phyloP scores from a whole-genome alignment of 2,888 invertebrate genomes.

The Lacanobia wlatinum region DNA sequence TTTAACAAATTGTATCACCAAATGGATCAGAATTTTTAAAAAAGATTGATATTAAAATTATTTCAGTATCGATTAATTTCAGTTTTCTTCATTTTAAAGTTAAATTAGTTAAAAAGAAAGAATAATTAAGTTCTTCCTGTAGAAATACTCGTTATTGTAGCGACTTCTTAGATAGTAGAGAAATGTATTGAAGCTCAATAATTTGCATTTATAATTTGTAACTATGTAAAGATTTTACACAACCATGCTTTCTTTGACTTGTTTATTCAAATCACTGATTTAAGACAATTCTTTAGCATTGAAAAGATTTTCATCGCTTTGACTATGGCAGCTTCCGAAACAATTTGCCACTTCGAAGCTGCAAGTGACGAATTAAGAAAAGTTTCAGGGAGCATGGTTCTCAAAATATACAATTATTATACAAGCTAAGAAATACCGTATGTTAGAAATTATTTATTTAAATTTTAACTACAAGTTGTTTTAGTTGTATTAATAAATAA shows the following conservation, averaged over 20 bases:
- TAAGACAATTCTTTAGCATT: neutral
- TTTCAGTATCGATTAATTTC: neutral
- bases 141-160: constrained; percentile 49
- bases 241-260: constrained; percentile 64
- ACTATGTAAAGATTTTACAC: constrained; percentile 46
- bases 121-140: constrained; percentile 24
- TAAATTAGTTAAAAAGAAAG: neutral
- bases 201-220: constrained; percentile 79
- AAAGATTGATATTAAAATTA: neutral
- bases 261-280: neutral
- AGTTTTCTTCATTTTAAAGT: neutral
- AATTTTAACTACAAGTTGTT: constrained; percentile 34
- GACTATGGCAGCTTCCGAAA: neutral
- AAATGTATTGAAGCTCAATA: constrained; percentile 69
- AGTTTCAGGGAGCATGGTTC: constrained; percentile 65
- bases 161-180: constrained; percentile 11
- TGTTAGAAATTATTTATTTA: constrained; percentile 56
- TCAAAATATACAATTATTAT: constrained; percentile 8
- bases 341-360: neutral
- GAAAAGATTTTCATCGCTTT: neutral
- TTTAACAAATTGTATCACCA: neutral
- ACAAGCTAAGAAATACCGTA: constrained; percentile 20
- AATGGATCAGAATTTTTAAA: neutral
- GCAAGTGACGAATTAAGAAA: neutral
- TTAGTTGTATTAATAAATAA: constrained; percentile 63